Base-by-base conservation (phyloP, 2,797 vertebrate species). In the Spinus pinus region DNA sequence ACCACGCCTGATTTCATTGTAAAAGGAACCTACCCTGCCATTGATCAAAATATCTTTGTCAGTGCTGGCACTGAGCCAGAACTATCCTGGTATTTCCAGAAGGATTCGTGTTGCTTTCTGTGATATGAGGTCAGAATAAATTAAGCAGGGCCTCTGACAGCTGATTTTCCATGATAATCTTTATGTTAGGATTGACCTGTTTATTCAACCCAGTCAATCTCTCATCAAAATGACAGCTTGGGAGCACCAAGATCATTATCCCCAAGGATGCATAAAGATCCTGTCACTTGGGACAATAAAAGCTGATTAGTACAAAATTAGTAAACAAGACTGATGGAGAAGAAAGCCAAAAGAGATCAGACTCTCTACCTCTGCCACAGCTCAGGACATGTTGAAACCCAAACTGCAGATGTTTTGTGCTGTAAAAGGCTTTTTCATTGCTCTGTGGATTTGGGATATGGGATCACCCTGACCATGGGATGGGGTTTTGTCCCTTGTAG, bases 111-210 rank as follows among this genome's bases (percentile, higher is more conserved):
- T 94, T 91, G 53, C 80, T 94, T 94, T 95, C 89, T 80, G 31
- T 61, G 80, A 93, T 94, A 64, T 73, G 82, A 94, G 90, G 85
- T 94, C 95, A 95, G 93, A 96, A 94, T 94, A 94, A 94, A 94
- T 95, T 90, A 96, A 94, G 49, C 28, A 83, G 74, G 73, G 70
- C 51, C 46, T 94, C 85, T 95, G 93, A 96, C 95, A 94, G 77
- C 82, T 95, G 91, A 94, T 95, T 91, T 91, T 93, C 85, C 79
- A 71, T 79, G 62, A 91, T 94, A 94, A 95, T 95, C 91, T 88
- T 95, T 91, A 81, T 88, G 85, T 96, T 96, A 80, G 67, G 74
- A 91, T 92, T 94, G 91, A 89, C 89, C 77, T 95, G 91, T 94
- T 95, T 94, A 67, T 95, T 94, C 91, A 91, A 73, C 81, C 75